Evolutionary conservation across 2,113 vertebrate species (phyloP).

Genomic region (Vombatus ursinus): DNA sequence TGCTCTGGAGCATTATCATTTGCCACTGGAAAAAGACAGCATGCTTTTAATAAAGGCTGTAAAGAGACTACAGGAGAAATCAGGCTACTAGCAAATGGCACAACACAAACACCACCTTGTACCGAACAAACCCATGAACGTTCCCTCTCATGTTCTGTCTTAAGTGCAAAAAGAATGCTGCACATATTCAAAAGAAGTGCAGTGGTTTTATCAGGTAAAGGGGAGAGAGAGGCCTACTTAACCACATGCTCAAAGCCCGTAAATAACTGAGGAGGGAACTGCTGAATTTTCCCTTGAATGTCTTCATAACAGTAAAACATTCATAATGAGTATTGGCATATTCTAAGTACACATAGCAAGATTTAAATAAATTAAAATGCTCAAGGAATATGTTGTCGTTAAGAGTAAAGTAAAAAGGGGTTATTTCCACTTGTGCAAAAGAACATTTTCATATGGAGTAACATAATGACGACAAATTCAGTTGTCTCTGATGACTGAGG

Average conservation of each 20-base stretch:
- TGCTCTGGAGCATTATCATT: constrained; percentile 97
- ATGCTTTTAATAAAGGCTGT: constrained; percentile 21
- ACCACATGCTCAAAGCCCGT: background rate
- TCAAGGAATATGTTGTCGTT: constrained; percentile 33
- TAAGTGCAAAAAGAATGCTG: constrained; percentile 1
- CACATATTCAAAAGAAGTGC: background rate
- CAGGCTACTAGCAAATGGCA: background rate
- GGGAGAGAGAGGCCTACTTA: constrained; percentile 1
- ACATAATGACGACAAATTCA: background rate
- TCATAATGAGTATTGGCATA: background rate
- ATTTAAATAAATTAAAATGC: constrained; percentile 21
- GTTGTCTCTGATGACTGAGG: background rate
- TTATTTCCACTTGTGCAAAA: background rate
- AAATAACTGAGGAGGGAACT: constrained; percentile 30
- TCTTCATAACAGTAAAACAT: background rate
- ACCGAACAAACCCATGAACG: background rate
- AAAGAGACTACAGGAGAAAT: background rate
- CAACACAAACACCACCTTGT: background rate
- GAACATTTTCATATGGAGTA: background rate
- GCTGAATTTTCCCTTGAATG: background rate
- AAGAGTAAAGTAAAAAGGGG: constrained; percentile 22
- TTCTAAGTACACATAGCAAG: constrained; percentile 36
- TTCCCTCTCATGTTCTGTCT: background rate
- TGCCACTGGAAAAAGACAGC: constrained; percentile 88
- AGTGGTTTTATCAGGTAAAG: constrained; percentile 3